These are phyloP conservation scores for Ochropleura leucogaster DNA, from an alignment of 2,888 invertebrate genomes.

Conservation along the genomic window DNA sequence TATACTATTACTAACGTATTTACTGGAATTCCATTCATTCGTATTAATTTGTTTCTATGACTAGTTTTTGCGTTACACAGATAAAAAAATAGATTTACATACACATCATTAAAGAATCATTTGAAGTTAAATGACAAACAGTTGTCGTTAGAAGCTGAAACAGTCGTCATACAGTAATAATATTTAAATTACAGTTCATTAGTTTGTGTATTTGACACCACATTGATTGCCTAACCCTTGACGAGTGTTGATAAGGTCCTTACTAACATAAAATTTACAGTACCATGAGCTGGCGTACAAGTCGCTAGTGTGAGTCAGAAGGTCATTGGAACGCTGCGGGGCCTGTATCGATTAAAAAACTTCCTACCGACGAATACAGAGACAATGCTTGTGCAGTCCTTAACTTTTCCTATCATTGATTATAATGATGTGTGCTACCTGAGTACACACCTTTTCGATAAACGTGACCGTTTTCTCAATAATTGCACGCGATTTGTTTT, in stretches of 20 bases:
- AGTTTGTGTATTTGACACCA: constrained; percentile 19
- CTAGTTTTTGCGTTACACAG: constrained; percentile 29
- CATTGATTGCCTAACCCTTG: constrained; percentile 23
- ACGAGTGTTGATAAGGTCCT: constrained; percentile 2
- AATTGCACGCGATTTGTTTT: not conserved
- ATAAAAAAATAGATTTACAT: constrained; percentile 57
- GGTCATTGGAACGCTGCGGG: too few species aligned
- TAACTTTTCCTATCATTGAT: not conserved
- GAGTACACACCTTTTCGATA: not conserved
- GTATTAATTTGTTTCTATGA: constrained; percentile 50
- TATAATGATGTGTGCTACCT: not conserved
- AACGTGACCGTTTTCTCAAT: not conserved
- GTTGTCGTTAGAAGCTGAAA: constrained; percentile 35
- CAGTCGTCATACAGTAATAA: constrained; percentile 45
- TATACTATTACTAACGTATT: not conserved
- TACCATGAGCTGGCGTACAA: not conserved
- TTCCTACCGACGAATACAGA: not conserved
- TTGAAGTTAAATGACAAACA: constrained; percentile 47
- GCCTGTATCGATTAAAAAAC: not conserved
- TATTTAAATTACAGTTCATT: constrained; percentile 29
- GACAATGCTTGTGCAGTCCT: not conserved
- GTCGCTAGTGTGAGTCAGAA: not conserved
- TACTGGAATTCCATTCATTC: constrained; percentile 37
- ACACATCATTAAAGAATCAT: constrained; percentile 53
- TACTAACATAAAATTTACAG: not conserved